Conservation (phyloP, 2,888 invertebrate species). For the Cylindroiulus punctatus region DNA sequence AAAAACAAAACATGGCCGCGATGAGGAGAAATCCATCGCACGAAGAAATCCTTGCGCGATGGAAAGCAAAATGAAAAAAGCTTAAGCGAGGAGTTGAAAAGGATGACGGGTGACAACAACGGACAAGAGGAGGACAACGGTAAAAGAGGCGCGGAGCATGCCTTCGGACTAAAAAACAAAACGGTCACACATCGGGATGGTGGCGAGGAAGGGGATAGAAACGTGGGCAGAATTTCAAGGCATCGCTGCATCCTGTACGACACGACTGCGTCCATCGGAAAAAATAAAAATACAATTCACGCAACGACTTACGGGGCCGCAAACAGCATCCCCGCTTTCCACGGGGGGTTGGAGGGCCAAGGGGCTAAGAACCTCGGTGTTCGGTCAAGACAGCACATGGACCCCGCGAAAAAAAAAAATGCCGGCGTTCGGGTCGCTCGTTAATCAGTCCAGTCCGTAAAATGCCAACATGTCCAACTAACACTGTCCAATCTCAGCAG, state of each 20-base stretch:
- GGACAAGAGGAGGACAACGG: background rate
- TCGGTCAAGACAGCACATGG: background rate
- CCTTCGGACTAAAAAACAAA: background rate
- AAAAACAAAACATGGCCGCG: too few species aligned
- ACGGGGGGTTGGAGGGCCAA: too few species aligned
- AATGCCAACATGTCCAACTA: conserved; percentile 40
- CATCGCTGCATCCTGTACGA: too few species aligned
- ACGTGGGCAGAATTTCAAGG: too few species aligned
- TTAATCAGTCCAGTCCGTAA: background rate
- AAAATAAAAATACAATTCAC: background rate
- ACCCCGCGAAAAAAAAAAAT: background rate
- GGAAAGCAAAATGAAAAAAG: background rate
- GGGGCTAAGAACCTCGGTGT: too few species aligned
- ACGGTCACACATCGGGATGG: background rate
- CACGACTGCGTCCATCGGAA: background rate
- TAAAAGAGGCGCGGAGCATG: background rate
- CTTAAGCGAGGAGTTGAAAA: background rate
- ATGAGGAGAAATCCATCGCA: background rate
- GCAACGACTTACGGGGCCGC: background rate
- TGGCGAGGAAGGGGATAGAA: background rate
- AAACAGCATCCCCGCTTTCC: too few species aligned
- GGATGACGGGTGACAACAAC: background rate
- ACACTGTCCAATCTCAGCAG: background rate
- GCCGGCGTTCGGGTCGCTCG: background rate
- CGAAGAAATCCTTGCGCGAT: too few species aligned